A percentile compares a stretch with the other conserved stretches of the same genome.
These are phyloP conservation scores for Pelochelys cantorii DNA, from an alignment of 2,797 vertebrate species.

Conservation along the genomic window DNA sequence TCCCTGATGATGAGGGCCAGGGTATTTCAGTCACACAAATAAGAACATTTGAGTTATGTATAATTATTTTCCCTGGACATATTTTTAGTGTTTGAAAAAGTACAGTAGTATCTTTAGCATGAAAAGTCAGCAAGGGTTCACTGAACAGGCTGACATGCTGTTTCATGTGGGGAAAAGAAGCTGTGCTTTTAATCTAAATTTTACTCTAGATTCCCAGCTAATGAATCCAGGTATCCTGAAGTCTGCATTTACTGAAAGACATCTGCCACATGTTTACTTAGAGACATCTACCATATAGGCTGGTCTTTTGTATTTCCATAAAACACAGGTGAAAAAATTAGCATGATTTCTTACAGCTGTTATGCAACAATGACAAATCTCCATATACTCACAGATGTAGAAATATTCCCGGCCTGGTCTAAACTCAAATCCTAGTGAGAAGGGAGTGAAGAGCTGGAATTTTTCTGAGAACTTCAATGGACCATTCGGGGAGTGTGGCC, in stretches of 20 bases:
- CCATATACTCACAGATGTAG: conserved; percentile 96
- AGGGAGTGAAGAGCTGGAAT: conserved; percentile 98
- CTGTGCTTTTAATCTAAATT: conserved; percentile 74
- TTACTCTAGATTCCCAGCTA: conserved; percentile 64
- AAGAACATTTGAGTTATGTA: conserved; percentile 45
- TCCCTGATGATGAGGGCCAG: conserved; percentile 27
- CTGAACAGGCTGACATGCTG: conserved; percentile 60
- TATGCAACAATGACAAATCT: conserved; percentile 48
- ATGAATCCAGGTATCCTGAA: conserved; percentile 61
- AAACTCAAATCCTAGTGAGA: conserved; percentile 98
- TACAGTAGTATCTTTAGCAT: conserved; percentile 56
- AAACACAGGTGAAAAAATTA: conserved; percentile 55
- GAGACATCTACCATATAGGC: conserved; percentile 48
- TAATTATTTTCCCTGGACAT: conserved; percentile 59
- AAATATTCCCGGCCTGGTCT: conserved; percentile 97
- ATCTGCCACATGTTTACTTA: conserved; percentile 53
- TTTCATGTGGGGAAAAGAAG: conserved; percentile 62
- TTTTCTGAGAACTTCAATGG: conserved; percentile 98
- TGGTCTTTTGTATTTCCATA: conserved; percentile 38
- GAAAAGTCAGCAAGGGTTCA: conserved; percentile 66
- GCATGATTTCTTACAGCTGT: conserved; percentile 23
- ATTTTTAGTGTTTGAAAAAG: conserved; percentile 57
- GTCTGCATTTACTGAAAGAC: conserved; percentile 45
- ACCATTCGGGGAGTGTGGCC: conserved; percentile 94
- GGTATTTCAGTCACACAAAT: conserved; percentile 55